Evolutionary conservation across 2,113 vertebrate genomes (phyloP), one percentile per base, ranked within the genome.

Genomic region (Corydoras maculifer): DNA sequence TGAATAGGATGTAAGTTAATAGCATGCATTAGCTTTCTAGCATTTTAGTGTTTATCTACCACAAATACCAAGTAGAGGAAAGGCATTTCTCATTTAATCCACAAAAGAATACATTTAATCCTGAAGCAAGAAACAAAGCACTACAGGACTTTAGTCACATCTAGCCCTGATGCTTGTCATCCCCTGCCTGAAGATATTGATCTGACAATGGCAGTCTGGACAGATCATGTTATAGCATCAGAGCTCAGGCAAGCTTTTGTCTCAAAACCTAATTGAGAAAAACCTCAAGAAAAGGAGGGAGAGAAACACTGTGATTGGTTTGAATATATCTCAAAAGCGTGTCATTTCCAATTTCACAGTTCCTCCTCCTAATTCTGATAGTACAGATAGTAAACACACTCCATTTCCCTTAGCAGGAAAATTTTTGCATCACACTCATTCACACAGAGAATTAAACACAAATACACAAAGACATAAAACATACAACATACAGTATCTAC

Each of bases 321-420:
- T 58, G 31, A 63, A 58, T 32, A 63, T 73, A 13, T 60, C 25
- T 54, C 68, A 79, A 9, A 65, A 70, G 35, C 31, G 15, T 58
- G n/a, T 77, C 31, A 80, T 78, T 74, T 77, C 63, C 65, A 70
- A 82, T 84, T 83, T 80, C 75, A 75, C 69, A 77, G 75, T 77
- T 82, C 82, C 77, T 81, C 76, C 74, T 70, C 77, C 70, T 29
- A 65, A 51, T 59, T 57, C 48, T 8, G 74, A 57, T 72, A 13
- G 69, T 70, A 54, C 12, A 62, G 51, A 65, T n/a, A 70, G 65
- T 18, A 55, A 59, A 70, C 68, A 70, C 62, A 60, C 70, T 15
- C 55, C 8, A 25, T 9, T 57, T 78, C 48, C 43, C 48, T 30
- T 32, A 60, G 43, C 55, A 32, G 25, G 13, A 18, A 70, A 63